Conservation (phyloP, 1,140 invertebrate species). For the Lordiphosa stackelbergi region DNA sequence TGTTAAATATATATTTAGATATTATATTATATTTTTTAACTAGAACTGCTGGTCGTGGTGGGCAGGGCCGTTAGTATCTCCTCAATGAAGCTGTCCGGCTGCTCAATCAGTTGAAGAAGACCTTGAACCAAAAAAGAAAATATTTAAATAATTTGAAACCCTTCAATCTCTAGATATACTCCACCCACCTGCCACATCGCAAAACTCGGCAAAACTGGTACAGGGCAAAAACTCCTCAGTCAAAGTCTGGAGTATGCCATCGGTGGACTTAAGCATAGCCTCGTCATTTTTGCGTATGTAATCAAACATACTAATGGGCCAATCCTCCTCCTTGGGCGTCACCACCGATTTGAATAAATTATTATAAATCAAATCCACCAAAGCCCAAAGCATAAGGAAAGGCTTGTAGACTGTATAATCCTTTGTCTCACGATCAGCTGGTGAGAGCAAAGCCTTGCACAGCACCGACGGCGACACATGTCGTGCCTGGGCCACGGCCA, state of each 20-base stretch:
- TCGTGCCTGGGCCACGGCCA: constrained; percentile 88
- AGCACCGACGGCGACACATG: constrained; percentile 79
- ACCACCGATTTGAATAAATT: constrained; percentile 84
- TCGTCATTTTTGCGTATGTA: constrained; percentile 97
- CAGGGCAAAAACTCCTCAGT: constrained; percentile 94
- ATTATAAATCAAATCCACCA: constrained; percentile 87
- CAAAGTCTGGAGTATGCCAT: constrained; percentile 87
- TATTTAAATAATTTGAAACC: too few species aligned
- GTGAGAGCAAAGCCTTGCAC: constrained; percentile 78
- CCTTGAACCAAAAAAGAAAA: constrained; percentile 27
- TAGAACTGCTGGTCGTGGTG: constrained; percentile 50
- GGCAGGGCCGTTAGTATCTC: constrained; percentile 67
- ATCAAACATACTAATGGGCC: constrained; percentile 92
- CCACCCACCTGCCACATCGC: constrained; percentile 86
- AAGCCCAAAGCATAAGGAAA: constrained; percentile 89
- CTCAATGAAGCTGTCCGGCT: constrained; percentile 69
- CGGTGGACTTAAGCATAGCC: constrained; percentile 90
- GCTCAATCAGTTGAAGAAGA: constrained; percentile 68
- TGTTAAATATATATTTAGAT: constrained; percentile 60
- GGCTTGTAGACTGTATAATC: constrained; percentile 92
- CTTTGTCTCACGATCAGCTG: constrained; percentile 79
- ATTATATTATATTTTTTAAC: constrained; percentile 41
- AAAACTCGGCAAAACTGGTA: constrained; percentile 92
- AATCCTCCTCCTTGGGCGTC: constrained; percentile 87
- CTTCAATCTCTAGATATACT: too few species aligned